Conservation (phyloP, 2,113 vertebrate species). For the Eolophus roseicapilla region DNA sequence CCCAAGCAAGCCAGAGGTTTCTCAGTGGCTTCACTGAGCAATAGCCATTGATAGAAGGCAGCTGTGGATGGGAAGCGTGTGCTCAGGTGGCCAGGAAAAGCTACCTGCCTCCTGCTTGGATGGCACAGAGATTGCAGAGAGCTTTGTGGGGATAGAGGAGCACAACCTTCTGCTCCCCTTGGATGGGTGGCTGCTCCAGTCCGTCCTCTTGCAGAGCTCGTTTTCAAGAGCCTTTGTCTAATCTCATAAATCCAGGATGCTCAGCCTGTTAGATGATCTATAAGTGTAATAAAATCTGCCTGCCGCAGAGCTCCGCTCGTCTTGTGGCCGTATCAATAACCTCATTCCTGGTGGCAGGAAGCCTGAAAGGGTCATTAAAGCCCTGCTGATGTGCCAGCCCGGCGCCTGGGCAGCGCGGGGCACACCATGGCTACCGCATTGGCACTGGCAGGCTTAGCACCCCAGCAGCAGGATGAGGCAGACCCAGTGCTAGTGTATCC, state of each 20-base stretch:
- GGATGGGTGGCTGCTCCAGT: not conserved
- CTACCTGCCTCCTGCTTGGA: not conserved
- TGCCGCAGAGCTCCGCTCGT: fast-evolving
- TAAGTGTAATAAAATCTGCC: constrained; percentile 46
- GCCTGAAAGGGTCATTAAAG: constrained; percentile 17
- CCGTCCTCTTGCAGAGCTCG: not conserved
- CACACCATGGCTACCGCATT: fast-evolving
- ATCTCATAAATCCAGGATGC: constrained; percentile 45
- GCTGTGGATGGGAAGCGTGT: not conserved
- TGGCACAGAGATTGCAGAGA: not conserved
- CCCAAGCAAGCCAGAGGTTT: not conserved
- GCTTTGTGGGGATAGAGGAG: not conserved
- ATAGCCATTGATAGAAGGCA: not conserved
- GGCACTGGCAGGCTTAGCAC: not conserved
- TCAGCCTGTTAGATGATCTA: constrained; percentile 27
- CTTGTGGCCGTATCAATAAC: not conserved
- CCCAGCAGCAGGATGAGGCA: not conserved
- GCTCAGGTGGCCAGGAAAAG: not conserved
- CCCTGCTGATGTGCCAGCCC: not conserved
- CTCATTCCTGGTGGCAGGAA: not conserved
- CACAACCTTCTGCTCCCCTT: not conserved
- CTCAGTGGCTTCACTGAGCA: not conserved
- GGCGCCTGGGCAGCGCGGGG: fast-evolving
- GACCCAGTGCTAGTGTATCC: fast-evolving
- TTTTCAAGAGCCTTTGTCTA: constrained; percentile 34